Evolutionary conservation across 2,888 invertebrate species (phyloP).

Genomic region (Apamea anceps): DNA sequence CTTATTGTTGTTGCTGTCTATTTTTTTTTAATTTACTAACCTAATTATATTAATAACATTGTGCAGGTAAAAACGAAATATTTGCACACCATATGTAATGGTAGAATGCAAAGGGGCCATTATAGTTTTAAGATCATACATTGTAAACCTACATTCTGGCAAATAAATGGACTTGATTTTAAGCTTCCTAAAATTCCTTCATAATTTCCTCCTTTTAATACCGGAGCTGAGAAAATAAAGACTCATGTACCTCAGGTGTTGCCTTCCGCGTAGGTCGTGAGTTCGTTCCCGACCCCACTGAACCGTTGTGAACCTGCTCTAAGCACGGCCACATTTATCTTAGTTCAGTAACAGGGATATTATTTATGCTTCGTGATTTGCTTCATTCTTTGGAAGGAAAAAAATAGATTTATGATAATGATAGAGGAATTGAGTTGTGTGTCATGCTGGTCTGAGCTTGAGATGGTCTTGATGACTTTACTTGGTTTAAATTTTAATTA

Average conservation of each 20-base stretch:
- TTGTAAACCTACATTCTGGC: too few relatives aligned
- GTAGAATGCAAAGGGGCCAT: too few relatives aligned
- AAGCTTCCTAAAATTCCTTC: background rate
- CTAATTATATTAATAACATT: too few relatives aligned
- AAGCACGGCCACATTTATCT: conserved; percentile 55
- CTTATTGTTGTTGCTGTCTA: too few relatives aligned
- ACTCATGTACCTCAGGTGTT: conserved; percentile 59
- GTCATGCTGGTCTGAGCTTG: conserved; percentile 1
- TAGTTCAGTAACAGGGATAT: conserved; percentile 56
- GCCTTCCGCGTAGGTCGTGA: conserved; percentile 61
- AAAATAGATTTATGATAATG: conserved; percentile 59
- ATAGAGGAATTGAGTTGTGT: conserved; percentile 29
- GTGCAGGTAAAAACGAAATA: too few relatives aligned
- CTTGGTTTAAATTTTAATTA: conserved; percentile 15
- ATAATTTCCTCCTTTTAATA: conserved; percentile 21
- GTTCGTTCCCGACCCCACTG: conserved; percentile 59
- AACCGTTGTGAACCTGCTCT: conserved; percentile 60
- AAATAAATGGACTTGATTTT: too few relatives aligned
- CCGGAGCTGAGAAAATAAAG: conserved; percentile 43
- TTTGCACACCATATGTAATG: too few relatives aligned
- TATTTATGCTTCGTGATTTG: conserved; percentile 63
- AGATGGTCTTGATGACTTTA: background rate
- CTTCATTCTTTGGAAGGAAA: conserved; percentile 44
- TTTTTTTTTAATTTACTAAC: too few relatives aligned
- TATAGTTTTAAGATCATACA: too few relatives aligned